Evolutionary conservation across 2,113 vertebrate genomes (phyloP).

Genomic region (Planiliza haematocheilus): DNA sequence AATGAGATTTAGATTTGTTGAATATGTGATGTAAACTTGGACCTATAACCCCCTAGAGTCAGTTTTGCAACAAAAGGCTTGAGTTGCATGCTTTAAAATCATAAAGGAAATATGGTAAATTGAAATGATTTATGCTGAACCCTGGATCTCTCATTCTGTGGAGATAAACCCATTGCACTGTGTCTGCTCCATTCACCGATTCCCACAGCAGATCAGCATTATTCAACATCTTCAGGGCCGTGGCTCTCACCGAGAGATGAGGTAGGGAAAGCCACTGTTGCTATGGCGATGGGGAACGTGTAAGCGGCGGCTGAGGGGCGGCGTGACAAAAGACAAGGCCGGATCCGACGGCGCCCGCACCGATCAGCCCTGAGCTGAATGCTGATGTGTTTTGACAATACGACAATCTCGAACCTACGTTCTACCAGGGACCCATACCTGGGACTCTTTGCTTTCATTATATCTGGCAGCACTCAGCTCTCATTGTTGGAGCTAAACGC

Average conservation of each 20-base stretch:
- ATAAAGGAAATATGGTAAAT: constrained; percentile 4
- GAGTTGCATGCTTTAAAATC: not conserved
- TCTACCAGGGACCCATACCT: constrained; percentile 20
- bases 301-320: constrained; percentile 56
- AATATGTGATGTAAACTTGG: no score
- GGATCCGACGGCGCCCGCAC: constrained; percentile 68
- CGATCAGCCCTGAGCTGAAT: constrained; percentile 56
- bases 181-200: constrained; percentile 39
- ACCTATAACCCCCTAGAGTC: not conserved
- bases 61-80: not conserved
- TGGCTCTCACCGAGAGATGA: constrained; percentile 39
- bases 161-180: constrained; percentile 26
- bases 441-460: constrained; percentile 15
- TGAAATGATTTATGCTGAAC: not conserved
- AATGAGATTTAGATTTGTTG: no score
- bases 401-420: not conserved
- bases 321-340: constrained; percentile 71
- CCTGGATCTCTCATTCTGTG: constrained; percentile 2
- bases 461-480: not conserved
- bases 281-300: constrained; percentile 71
- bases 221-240: constrained; percentile 54
- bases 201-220: constrained; percentile 38
- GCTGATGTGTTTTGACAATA: constrained; percentile 54
- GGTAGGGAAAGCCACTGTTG: constrained; percentile 70
- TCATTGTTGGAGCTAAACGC: not conserved